Evolutionary conservation across 2,113 vertebrate genomes (phyloP).

Genomic region (Notechis scutatus): DNA sequence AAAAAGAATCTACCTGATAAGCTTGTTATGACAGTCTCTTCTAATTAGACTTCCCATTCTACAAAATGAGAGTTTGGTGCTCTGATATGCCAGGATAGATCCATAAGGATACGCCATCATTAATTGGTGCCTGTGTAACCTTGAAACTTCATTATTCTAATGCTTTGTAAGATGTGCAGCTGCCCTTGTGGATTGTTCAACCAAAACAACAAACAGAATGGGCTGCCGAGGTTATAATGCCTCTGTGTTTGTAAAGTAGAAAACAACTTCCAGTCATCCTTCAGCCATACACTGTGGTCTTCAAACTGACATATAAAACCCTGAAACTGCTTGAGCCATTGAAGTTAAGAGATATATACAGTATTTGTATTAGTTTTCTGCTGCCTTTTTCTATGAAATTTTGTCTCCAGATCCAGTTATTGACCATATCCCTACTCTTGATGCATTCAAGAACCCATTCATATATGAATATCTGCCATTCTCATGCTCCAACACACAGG

Average conservation of each 20-base stretch:
- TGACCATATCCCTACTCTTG: not conserved
- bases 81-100: constrained; percentile 22
- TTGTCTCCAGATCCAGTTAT: not conserved
- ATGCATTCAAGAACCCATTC: not conserved
- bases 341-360: not conserved
- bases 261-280: not conserved
- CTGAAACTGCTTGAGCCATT: not conserved
- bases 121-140: constrained; percentile 20
- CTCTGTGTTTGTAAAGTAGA: not conserved
- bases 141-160: constrained; percentile 14
- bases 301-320: not conserved
- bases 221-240: not conserved
- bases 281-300: not conserved
- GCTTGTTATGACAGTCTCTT: not conserved
- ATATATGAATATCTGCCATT: not conserved
- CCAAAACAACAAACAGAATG: not conserved
- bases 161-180: not conserved
- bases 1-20: not conserved
- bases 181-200: not conserved
- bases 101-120: constrained; percentile 18
- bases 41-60: not conserved
- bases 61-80: fast-evolving
- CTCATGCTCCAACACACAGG: not conserved
- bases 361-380: not conserved
- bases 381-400: not conserved